Evolutionary conservation across 2,113 vertebrate species (phyloP).

Genomic region (Pimephales promelas): DNA sequence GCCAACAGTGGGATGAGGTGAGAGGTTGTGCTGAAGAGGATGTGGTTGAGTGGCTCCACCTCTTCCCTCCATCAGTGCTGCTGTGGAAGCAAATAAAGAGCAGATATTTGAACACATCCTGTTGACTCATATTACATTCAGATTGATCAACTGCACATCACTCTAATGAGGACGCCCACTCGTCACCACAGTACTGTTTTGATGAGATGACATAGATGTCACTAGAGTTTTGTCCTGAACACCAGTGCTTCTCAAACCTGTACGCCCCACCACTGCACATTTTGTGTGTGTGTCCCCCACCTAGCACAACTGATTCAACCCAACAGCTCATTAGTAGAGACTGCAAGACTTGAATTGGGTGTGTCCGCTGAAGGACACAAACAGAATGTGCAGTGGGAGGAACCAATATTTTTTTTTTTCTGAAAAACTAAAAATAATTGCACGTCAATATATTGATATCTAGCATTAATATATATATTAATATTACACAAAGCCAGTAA

Average conservation of each 20-base stretch:
- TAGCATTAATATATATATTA: no score
- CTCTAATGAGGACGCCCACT: not conserved
- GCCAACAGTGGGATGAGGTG: conserved; percentile 22
- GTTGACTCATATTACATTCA: conserved; percentile 33
- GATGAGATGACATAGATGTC: not conserved
- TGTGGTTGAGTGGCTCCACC: conserved; percentile 54
- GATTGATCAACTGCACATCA: not conserved
- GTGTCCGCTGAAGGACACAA: no score
- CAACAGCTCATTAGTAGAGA: no score
- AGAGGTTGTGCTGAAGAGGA: conserved; percentile 47
- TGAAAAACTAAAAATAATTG: not conserved
- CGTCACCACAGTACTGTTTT: not conserved
- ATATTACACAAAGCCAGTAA: not conserved
- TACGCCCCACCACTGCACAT: no score
- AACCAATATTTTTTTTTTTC: no score
- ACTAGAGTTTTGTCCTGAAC: not conserved
- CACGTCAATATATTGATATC: no score
- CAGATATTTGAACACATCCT: conserved; percentile 34
- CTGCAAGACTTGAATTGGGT: no score
- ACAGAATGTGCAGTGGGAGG: no score
- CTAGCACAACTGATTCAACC: no score
- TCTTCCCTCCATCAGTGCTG: conserved; percentile 14
- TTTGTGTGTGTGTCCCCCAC: no score
- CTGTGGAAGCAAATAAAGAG: not conserved
- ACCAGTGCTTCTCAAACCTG: no score